A percentile compares a stretch with the other conserved stretches of the same genome.
These are phyloP conservation scores for Leptothorax acervorum DNA, from an alignment of 2,888 invertebrate species.

Conservation along the genomic window DNA sequence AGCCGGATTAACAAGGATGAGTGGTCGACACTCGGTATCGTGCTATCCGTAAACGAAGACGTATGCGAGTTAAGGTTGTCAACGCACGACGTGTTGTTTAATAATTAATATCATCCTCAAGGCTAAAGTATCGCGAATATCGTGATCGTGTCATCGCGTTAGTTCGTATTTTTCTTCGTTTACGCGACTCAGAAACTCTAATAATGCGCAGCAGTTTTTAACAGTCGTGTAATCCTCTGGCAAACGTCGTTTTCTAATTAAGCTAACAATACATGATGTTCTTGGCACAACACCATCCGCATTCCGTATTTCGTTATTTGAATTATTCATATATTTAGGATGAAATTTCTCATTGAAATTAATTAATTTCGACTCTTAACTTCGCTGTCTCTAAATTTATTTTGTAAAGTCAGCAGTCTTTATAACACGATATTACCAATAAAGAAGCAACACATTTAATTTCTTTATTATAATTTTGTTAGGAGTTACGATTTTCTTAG, in stretches of 20 bases:
- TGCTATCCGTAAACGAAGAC: slow-evolving; percentile 30
- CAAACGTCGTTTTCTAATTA: slow-evolving; percentile 11
- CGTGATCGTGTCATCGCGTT: background rate
- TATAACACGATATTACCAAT: background rate
- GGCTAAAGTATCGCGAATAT: slow-evolving; percentile 19
- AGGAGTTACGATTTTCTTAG: background rate
- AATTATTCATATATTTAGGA: background rate
- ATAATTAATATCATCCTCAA: slow-evolving; percentile 21
- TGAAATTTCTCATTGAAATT: background rate
- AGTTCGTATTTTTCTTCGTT: slow-evolving; percentile 15
- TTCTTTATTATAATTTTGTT: background rate
- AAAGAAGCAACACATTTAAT: background rate
- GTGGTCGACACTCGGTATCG: slow-evolving; percentile 32
- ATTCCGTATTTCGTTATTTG: background rate
- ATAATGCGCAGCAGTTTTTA: background rate
- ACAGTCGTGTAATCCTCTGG: background rate
- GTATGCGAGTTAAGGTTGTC: slow-evolving; percentile 16
- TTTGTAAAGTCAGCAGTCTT: background rate
- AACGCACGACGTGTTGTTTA: slow-evolving; percentile 17
- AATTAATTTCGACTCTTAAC: background rate
- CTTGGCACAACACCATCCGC: background rate
- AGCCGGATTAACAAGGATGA: slow-evolving; percentile 27
- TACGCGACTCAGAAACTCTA: background rate
- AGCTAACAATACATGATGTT: background rate
- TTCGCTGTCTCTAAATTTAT: background rate